Evolutionary conservation across 2,888 invertebrate species (phyloP).

Genomic region (Acronicta aceris): DNA sequence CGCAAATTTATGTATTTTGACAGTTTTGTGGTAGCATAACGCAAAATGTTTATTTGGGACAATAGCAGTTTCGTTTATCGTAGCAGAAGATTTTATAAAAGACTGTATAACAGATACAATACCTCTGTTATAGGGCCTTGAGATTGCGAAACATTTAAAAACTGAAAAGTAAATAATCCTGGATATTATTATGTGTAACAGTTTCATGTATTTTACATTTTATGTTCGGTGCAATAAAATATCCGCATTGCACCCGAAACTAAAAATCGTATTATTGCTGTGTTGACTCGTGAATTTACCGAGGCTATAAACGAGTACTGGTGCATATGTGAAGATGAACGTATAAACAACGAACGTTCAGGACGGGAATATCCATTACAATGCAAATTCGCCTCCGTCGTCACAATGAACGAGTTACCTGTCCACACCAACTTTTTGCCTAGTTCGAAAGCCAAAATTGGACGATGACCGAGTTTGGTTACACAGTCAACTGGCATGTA

Average conservation of each 20-base stretch:
- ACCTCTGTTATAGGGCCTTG: conserved; percentile 12
- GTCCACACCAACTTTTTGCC: conserved; percentile 79
- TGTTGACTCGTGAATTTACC: conserved; percentile 64
- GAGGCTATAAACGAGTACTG: conserved; percentile 62
- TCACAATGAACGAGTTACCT: conserved; percentile 81
- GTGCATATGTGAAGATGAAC: conserved; percentile 71
- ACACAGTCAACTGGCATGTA: conserved; percentile 52
- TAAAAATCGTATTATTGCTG: conserved; percentile 53
- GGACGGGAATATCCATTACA: conserved; percentile 80
- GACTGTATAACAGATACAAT: conserved; percentile 11
- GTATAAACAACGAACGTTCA: conserved; percentile 71
- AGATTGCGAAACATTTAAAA: conserved; percentile 9
- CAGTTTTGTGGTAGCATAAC: conserved; percentile 28
- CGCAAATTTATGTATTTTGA: conserved; percentile 46
- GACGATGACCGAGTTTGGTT: conserved; percentile 75
- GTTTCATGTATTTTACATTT: conserved; percentile 25
- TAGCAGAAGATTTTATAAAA: conserved; percentile 25
- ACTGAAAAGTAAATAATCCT: conserved; percentile 14
- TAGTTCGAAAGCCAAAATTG: conserved; percentile 75
- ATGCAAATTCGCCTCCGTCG: conserved; percentile 81
- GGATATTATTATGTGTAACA: conserved; percentile 14
- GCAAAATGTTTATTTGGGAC: conserved; percentile 16
- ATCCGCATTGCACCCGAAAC: conserved; percentile 42
- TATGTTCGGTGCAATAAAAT: conserved; percentile 34
- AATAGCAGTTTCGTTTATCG: conserved; percentile 10